Conservation (phyloP, 2,888 invertebrate species). For the Polymixis lichenea region DNA sequence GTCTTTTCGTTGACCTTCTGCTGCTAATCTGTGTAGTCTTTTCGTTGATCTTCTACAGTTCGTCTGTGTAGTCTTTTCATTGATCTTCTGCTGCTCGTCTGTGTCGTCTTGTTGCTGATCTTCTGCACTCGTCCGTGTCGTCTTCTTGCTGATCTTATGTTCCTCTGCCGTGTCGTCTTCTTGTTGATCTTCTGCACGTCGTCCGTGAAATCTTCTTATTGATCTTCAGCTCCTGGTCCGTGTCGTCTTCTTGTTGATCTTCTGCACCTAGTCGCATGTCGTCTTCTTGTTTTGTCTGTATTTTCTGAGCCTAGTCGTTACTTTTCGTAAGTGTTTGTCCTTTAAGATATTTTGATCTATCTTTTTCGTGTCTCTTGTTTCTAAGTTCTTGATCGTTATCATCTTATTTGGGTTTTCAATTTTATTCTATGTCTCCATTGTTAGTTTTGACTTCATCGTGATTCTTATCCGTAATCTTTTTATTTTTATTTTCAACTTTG, state of each 20-base stretch:
- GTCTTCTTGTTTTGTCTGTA: not conserved
- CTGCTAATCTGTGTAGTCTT: constrained; percentile 2
- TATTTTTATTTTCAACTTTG: not conserved
- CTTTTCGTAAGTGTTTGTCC: not conserved
- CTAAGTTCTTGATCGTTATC: not conserved
- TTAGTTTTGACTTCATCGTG: not conserved
- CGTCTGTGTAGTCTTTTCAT: not conserved
- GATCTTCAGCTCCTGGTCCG: not conserved
- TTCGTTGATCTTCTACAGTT: not conserved
- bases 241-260: constrained; percentile 5
- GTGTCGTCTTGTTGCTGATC: not conserved
- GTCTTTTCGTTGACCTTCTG: constrained; percentile 29
- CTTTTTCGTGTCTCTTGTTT: not conserved
- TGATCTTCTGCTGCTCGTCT: constrained; percentile 5
- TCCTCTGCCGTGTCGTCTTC: constrained; percentile 7
- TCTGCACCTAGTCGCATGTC: not conserved
- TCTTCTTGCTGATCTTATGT: not conserved
- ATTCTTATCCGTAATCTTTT: not conserved
- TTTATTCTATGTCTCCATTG: not conserved
- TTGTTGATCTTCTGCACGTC: not conserved
- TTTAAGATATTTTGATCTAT: not conserved
- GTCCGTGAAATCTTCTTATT: not conserved
- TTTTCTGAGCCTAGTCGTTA: constrained; percentile 2
- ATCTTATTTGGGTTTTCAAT: not conserved
- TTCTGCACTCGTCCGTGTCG: constrained; percentile 11